Conservation (phyloP, 2,888 invertebrate species). For the Athalia rosae region DNA sequence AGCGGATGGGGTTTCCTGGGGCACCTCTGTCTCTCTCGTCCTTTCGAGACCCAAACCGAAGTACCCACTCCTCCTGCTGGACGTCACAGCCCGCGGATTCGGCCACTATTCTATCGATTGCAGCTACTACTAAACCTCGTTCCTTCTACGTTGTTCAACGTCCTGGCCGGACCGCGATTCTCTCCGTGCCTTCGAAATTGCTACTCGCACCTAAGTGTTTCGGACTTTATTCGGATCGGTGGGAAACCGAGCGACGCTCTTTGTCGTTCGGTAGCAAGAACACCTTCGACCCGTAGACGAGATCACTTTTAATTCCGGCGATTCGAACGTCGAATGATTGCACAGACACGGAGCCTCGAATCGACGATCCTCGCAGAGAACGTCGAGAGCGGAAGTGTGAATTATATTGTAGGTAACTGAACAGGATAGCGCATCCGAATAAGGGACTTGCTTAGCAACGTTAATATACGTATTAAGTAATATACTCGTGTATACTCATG, state of each 20-base stretch:
- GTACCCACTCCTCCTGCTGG: constrained; percentile 57
- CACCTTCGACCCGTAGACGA: no score
- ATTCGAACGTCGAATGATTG: background rate
- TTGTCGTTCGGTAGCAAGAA: no score
- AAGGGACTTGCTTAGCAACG: constrained; percentile 66
- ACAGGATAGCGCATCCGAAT: constrained; percentile 62
- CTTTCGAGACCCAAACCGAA: constrained; percentile 31
- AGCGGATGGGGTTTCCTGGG: constrained; percentile 36
- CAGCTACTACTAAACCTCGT: constrained; percentile 68
- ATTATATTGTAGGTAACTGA: constrained; percentile 28
- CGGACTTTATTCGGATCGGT: constrained; percentile 35
- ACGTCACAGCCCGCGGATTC: constrained; percentile 68
- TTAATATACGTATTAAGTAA: constrained; percentile 59
- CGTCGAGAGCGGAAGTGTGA: constrained; percentile 7
- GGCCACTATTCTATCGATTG: constrained; percentile 72
- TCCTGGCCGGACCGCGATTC: background rate
- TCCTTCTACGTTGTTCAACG: constrained; percentile 64
- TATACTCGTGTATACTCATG: constrained; percentile 67
- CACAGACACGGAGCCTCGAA: background rate
- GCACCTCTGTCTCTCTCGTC: constrained; percentile 28
- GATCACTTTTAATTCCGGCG: background rate
- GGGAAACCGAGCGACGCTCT: constrained; percentile 14
- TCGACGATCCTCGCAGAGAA: constrained; percentile 20
- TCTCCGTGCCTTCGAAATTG: constrained; percentile 22
- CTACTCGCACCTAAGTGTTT: constrained; percentile 28